Evolutionary conservation across 2,113 vertebrate genomes (phyloP).

Genomic region (Mungos mungo): DNA sequence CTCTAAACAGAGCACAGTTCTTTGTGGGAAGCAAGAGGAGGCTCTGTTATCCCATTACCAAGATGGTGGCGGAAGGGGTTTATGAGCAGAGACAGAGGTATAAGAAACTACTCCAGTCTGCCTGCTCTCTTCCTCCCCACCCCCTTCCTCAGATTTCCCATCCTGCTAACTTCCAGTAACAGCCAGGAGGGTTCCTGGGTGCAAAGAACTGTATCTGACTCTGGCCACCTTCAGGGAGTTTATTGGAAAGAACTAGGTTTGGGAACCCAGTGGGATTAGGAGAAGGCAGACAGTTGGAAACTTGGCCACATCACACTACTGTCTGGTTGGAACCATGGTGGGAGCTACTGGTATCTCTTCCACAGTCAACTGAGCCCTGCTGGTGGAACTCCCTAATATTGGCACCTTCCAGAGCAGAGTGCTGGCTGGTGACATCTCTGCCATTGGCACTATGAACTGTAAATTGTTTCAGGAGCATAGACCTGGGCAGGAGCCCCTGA

Average conservation of each 20-base stretch:
- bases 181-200: not conserved
- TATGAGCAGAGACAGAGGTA: not conserved
- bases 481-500: not conserved
- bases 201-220: not conserved
- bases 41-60: not conserved
- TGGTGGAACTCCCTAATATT: no score
- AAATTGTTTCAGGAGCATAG: not conserved
- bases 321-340: no score
- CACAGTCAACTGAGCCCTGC: not conserved
- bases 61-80: not conserved
- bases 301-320: not conserved
- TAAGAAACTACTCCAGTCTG: not conserved
- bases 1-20: not conserved
- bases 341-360: not conserved
- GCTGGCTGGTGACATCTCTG: not conserved
- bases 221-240: not conserved
- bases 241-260: not conserved
- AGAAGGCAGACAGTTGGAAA: not conserved
- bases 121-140: not conserved
- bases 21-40: not conserved
- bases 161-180: no score
- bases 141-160: not conserved
- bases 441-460: not conserved
- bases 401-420: not conserved
- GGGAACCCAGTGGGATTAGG: not conserved